Conservation (phyloP, 2,888 invertebrate genomes). For the Lasioglossum calceatum region DNA sequence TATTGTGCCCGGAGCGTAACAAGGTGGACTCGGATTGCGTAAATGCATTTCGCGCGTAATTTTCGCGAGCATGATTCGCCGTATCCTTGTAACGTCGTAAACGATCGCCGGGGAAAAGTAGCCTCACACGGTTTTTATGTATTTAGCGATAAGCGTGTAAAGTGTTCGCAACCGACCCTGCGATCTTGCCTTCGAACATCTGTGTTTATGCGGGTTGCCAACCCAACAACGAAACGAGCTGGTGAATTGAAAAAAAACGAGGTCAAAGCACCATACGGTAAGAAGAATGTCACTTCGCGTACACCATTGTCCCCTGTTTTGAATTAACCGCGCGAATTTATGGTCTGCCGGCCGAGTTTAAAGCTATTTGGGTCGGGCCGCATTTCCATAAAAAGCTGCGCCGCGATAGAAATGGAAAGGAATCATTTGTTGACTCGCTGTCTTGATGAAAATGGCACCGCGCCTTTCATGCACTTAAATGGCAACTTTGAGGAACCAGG, state of each 20-base stretch:
- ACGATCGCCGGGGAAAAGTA: background rate
- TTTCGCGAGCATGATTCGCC: background rate
- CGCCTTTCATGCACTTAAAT: background rate
- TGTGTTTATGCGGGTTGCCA: conserved; percentile 57
- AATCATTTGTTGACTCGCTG: background rate
- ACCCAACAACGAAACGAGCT: background rate
- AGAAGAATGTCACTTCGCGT: background rate
- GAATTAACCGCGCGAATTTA: background rate
- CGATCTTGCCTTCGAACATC: conserved; percentile 47
- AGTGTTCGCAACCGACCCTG: conserved; percentile 10
- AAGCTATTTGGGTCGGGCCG: background rate
- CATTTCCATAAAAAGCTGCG: background rate
- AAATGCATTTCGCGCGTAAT: conserved; percentile 6
- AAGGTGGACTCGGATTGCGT: background rate
- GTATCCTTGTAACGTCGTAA: conserved; percentile 8
- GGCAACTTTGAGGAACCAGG: background rate
- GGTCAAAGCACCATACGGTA: conserved; percentile 29
- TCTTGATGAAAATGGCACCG: background rate
- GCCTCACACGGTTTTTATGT: conserved; percentile 4
- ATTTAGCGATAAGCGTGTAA: conserved; percentile 34
- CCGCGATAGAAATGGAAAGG: background rate
- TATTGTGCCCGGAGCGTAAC: background rate
- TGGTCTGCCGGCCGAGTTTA: background rate
- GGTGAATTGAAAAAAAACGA: background rate
- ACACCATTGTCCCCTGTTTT: conserved; percentile 1